A percentile compares a stretch with the other conserved stretches of the same genome.
Conservation (phyloP, 2,797 vertebrate species). For the Pogonophryne albipinna region DNA sequence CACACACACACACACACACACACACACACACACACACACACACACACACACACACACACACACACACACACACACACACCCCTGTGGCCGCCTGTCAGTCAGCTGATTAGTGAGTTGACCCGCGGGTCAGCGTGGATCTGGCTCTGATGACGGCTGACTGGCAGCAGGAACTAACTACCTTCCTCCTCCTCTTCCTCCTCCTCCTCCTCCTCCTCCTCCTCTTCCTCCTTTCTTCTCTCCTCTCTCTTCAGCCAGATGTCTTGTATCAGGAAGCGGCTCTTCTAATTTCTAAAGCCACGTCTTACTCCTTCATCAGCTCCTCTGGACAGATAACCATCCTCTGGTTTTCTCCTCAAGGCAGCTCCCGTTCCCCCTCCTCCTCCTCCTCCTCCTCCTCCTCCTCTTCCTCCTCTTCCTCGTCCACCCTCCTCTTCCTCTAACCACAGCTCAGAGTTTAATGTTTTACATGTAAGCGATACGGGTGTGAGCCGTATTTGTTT, state of each 20-base stretch:
- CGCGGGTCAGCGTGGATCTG: conserved; percentile 73
- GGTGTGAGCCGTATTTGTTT: conserved; percentile 8
- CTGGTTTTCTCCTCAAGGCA: conserved; percentile 2
- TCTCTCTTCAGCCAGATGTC: conserved; percentile 67
- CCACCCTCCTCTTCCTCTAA: neutral
- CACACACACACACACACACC: neutral
- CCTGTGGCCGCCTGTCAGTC: conserved; percentile 66
- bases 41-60: too few relatives aligned
- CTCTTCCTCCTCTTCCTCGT: neutral
- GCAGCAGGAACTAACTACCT: conserved; percentile 73
- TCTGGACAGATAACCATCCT: conserved; percentile 26
- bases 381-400: conserved; percentile 1
- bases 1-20: neutral
- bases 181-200: conserved; percentile 45
- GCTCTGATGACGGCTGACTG: conserved; percentile 75
- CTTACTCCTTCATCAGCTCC: conserved; percentile 54
- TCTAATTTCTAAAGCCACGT: conserved; percentile 61
- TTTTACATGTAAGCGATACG: neutral
- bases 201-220: conserved; percentile 34
- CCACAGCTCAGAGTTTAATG: neutral
- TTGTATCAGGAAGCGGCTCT: conserved; percentile 66
- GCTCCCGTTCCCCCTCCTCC: neutral
- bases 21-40: too few relatives aligned
- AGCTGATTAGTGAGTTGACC: conserved; percentile 81
- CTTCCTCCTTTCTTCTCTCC: conserved; percentile 7